Base-by-base conservation (phyloP, 2,797 vertebrate genomes). In the Coreius guichenoti region DNA sequence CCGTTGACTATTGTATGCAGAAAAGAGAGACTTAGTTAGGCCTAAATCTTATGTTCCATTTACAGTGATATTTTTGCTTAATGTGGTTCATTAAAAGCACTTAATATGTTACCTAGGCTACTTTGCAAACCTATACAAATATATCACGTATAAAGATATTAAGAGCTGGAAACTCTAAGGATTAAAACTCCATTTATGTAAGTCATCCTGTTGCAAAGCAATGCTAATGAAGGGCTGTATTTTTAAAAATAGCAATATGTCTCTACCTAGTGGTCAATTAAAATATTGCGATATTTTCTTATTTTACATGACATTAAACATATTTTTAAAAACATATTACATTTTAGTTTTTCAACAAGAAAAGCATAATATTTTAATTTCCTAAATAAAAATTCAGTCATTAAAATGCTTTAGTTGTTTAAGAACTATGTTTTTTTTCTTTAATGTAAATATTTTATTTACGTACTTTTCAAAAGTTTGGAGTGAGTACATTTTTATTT, bases 251-350 rank as follows among this genome's bases (percentile, higher is more conserved):
- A 81, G 80, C n/a, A 63, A 39, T 21, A 51, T 77, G 63, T 78
- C 80, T 33, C 83, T 85, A 85, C 80, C 87, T 88, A 81, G 76
- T 78, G 89, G 83, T 85, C 3, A n/a, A 14, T 39, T 69, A 1
- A 21, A 36, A 67, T 12, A 43, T 72, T 80, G 75, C 70, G 83
- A 56, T 29, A 3, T 56, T 68, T 33, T 9, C 23, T 3, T 2
- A 3, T 19, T 4, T 43, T 47, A 49, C 6, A 26, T 26, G 47
- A 17, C 4, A 26, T 26, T 61, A 63, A 61, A 61, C 12, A 26
- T 12, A 23, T 13, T 61, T 26, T 14, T 3, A 5, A 26, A 63
- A 51, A 51, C 49, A 29, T 12, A n/a, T 29, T 29, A 26, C 5
- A 14, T 75, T 43, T 12, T 0, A 11, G 23, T 58, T 26, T 75